Base-by-base conservation (phyloP, 2,113 vertebrate genomes). In the Clupea harengus region DNA sequence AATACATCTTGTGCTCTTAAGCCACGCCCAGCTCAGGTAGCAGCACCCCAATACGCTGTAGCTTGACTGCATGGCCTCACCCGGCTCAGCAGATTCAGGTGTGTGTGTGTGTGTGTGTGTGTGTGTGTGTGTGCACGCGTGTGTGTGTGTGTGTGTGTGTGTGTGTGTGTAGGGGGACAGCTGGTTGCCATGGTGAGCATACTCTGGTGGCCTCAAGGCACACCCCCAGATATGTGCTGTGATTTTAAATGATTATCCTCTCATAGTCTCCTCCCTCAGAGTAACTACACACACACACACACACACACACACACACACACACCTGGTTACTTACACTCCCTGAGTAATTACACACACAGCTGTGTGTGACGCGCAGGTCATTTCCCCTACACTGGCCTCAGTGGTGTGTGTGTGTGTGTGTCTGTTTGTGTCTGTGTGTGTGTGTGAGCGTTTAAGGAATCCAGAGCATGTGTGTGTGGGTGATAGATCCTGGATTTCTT, bases 191-290 rank as follows among this genome's bases (percentile, higher is more conserved):
- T 47, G 9, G 46, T 47, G 9, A 47, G 46, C 46, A 47, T 47
- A 47, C 46, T 47, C 9, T 10, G 46, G 9, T 47, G 46, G 46
- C 46, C 46, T 47, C 46, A 47, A 47, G 46, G 9, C 3, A 47
- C 39, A 39, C 39, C 39, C 46, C 46, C 46, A 47, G 46, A 47
- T 47, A 10, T 47, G 46, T 47, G 46, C 46, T 47, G 46, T 47
- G 9, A 47, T 47, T 6, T 47, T 6, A 47, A 47, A 47, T 47
- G 6, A 47, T 6, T 47, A 47, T 47, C 3, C 46, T 6, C 46
- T 47, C 6, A 47, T 7, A 47, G 9, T 25, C 18, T 86, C 84
- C 92, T 93, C 91, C 87, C 85, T 91, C 91, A 86, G 87, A n/a
- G 47, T 28, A 6, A 82, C 11, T 10, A 25, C 18, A n/a, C 17